These are phyloP conservation scores for Himantopus leucocephalus DNA, from an alignment of 2,113 vertebrate genomes.

Conservation along the genomic window DNA sequence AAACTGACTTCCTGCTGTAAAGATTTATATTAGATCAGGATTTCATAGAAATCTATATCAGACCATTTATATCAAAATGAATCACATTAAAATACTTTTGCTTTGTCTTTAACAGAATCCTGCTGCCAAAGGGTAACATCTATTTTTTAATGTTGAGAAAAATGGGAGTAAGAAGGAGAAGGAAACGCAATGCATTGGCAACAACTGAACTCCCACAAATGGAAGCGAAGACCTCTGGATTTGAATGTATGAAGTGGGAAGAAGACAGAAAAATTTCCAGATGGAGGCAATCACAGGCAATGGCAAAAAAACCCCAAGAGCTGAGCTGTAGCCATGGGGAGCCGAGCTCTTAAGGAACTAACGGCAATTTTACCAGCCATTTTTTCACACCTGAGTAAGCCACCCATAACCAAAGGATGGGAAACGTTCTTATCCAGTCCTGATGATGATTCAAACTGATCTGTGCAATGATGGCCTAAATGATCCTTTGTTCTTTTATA, in stretches of 20 bases:
- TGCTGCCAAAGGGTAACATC: neutral
- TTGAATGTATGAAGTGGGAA: neutral
- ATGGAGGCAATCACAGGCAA: neutral
- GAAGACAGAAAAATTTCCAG: neutral
- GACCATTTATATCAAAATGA: neutral
- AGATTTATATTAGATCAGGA: neutral
- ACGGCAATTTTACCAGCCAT: neutral
- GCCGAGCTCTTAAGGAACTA: neutral
- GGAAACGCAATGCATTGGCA: neutral
- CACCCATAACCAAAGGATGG: neutral
- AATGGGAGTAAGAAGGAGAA: neutral
- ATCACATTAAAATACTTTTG: neutral
- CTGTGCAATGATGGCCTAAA: neutral
- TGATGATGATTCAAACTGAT: neutral
- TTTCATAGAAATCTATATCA: neutral
- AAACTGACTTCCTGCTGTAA: neutral
- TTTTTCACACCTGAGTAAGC: neutral
- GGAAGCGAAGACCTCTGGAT: neutral
- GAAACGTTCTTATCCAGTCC: neutral
- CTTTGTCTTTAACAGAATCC: neutral
- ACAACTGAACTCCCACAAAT: neutral
- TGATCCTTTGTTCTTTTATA: neutral
- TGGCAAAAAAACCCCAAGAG: accelerated
- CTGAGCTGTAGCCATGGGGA: neutral
- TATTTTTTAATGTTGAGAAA: neutral